phyloP scores from a whole-genome alignment of 2,888 invertebrate genomes.

The Tipula unca region DNA sequence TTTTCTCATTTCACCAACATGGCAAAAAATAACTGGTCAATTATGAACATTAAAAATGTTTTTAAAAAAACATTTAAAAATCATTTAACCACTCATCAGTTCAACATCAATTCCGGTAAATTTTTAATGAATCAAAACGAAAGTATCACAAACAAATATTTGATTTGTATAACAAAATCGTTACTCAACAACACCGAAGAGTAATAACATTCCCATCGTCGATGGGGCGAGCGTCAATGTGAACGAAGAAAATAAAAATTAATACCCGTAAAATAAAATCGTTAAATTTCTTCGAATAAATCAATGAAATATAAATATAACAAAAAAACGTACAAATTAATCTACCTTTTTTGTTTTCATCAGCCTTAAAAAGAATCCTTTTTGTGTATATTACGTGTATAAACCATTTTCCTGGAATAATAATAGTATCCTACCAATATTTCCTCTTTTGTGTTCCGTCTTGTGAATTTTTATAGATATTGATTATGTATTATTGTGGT shows the following conservation, averaged over 20 bases:
- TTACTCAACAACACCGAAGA: not conserved
- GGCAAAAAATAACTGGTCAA: too few relatives aligned
- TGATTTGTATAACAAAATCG: not conserved
- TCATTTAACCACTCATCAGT: not conserved
- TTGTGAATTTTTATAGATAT: not conserved
- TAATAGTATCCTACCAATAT: conserved; percentile 2
- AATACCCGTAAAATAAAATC: not conserved
- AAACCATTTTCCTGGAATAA: conserved; percentile 14
- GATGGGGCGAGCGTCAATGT: not conserved
- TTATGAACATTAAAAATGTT: too few relatives aligned
- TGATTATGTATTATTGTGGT: conserved; percentile 8
- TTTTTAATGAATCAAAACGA: not conserved
- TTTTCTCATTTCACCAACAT: too few relatives aligned
- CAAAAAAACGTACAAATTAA: not conserved
- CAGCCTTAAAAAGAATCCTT: not conserved
- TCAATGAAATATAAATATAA: not conserved
- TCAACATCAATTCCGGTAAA: not conserved
- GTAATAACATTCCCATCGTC: not conserved
- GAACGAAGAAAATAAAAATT: not conserved
- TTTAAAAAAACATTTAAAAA: too few relatives aligned
- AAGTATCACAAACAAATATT: not conserved
- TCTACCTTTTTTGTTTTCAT: not conserved
- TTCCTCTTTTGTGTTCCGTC: not conserved
- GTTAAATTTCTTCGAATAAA: not conserved
- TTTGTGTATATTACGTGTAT: not conserved